phyloP scores from a whole-genome alignment of 2,888 invertebrate species.

The Netelia fuscicornis region DNA sequence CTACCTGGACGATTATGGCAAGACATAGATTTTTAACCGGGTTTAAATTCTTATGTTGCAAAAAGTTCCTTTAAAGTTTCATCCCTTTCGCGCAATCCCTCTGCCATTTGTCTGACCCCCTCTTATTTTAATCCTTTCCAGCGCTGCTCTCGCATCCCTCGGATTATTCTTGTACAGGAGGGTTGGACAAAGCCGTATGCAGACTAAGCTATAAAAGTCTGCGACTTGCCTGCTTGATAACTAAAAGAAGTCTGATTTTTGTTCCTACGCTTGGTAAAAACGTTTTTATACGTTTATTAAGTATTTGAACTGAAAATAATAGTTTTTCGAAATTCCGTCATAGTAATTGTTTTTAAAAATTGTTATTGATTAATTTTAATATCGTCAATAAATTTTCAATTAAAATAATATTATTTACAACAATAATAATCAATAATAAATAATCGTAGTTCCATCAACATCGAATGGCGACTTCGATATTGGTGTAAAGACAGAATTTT shows the following conservation, averaged over 20 bases:
- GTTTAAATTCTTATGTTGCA: background rate
- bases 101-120: background rate
- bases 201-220: background rate
- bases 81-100: background rate
- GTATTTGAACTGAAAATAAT: too few relatives aligned
- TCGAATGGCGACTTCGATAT: too few relatives aligned
- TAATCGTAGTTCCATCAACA: too few relatives aligned
- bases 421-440: too few relatives aligned
- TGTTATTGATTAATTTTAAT: too few relatives aligned
- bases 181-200: background rate
- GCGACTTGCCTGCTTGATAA: background rate
- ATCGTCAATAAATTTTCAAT: too few relatives aligned
- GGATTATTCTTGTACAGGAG: background rate
- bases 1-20: conserved; percentile 37
- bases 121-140: background rate
- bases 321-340: too few relatives aligned
- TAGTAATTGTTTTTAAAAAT: too few relatives aligned
- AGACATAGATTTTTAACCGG: conserved; percentile 30
- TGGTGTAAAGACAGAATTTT: too few relatives aligned
- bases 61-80: background rate
- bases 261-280: background rate
- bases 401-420: too few relatives aligned
- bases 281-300: background rate
- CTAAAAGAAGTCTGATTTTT: background rate
- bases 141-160: background rate